These are phyloP conservation scores for Drymodes brunneopygia DNA, from an alignment of 2,113 vertebrate genomes.

Conservation along the genomic window DNA sequence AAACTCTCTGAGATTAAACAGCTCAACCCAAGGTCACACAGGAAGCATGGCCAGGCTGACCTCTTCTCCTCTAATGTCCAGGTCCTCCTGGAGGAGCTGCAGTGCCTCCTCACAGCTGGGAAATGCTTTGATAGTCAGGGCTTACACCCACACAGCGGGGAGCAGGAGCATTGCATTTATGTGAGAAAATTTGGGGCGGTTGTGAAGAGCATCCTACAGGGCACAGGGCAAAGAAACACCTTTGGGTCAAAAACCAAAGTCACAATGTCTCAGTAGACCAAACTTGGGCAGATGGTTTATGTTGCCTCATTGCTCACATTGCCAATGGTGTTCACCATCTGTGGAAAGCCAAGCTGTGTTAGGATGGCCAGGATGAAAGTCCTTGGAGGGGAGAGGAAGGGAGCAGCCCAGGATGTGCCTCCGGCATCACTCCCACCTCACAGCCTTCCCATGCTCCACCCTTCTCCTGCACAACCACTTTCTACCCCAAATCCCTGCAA, in stretches of 20 bases:
- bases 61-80: background rate
- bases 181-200: background rate
- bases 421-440: fast-evolving
- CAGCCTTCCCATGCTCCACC: background rate
- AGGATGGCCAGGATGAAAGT: fast-evolving
- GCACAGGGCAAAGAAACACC: background rate
- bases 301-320: background rate
- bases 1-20: background rate
- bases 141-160: background rate
- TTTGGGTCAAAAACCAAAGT: background rate
- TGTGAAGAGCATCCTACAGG: fast-evolving
- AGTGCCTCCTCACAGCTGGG: background rate
- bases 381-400: background rate
- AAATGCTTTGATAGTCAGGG: background rate
- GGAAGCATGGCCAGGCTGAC: fast-evolving
- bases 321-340: fast-evolving
- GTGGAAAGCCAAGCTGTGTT: background rate
- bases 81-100: background rate
- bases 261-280: background rate
- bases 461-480: background rate
- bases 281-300: fast-evolving
- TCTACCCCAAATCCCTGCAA: background rate
- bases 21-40: background rate
- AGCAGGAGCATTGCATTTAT: background rate
- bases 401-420: background rate